Evolutionary conservation across 2,888 invertebrate genomes (phyloP), one percentile per base, ranked within the genome.

Genomic region (Rotaria magnacalcarata): DNA sequence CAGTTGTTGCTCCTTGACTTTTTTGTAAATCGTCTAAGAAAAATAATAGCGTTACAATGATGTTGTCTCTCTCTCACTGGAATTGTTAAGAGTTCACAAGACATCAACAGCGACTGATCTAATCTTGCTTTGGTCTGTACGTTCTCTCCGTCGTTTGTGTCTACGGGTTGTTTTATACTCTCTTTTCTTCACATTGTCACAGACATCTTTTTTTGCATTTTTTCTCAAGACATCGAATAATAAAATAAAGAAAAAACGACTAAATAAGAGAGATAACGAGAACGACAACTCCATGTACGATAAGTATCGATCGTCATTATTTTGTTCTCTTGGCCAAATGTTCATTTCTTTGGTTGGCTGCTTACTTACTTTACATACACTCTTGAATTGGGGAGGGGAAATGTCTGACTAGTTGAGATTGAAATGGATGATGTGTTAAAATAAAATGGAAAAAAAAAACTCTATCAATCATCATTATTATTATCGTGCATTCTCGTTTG

Each of bases 401-500:
- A 41, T 67, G 34, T 34, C 16, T 19, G 34, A 67, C 34, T 34
- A 67, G 67, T 34, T 67, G 6, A 67, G 67, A 67, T 67, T 67
- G 34, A 67, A 67, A 67, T 67, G 16, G 67, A 67, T 67, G 58
- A 60, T 60, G 58, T n/a, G 58, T 60, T 60, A 60, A n/a, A 60
- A 60, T 27, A 60, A 60, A n/a, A 60, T 11, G 58, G 14, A 27
- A n/a, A 27, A 60, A 60, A 60, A 34, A 56, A n/a, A n/a, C n/a
- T 10, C 58, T 60, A 60, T 60, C 58, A n/a, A 60, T 60, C 58
- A 60, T 60, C 58, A 60, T 60, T 60, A 60, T 27, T 11, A 60
- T 60, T 11, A 60, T 60, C 58, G 58, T n/a, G n/a, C 58, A 60
- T 60, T 27, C 14, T 60, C 58, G 14, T 60, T 60, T 27, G 58